Evolutionary conservation across 2,888 invertebrate genomes (phyloP).

Genomic region (Orgyia antiqua): DNA sequence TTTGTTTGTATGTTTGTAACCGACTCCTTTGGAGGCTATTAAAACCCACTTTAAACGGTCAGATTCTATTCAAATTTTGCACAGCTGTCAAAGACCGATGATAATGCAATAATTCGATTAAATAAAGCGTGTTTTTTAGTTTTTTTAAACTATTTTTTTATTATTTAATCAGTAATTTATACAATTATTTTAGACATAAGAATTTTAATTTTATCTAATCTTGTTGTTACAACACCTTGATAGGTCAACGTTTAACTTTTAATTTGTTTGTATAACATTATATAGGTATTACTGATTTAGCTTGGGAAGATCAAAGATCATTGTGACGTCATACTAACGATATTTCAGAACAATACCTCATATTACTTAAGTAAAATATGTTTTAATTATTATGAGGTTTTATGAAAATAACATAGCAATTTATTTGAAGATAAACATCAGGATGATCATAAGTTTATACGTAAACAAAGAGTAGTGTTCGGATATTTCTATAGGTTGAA

Average conservation of each 20-base stretch:
- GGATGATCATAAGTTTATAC: slow-evolving; percentile 6
- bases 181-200: not conserved
- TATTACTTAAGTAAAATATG: not conserved
- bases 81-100: too few relatives aligned
- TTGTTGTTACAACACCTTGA: not conserved
- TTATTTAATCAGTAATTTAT: not conserved
- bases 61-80: too few relatives aligned
- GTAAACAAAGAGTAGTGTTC: slow-evolving; percentile 19
- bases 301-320: slow-evolving; percentile 1
- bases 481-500: slow-evolving; percentile 8
- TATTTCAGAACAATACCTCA: slow-evolving; percentile 7
- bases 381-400: slow-evolving; percentile 5
- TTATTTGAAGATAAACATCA: slow-evolving; percentile 15
- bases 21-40: too few relatives aligned
- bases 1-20: too few relatives aligned
- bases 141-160: too few relatives aligned
- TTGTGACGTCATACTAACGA: not conserved
- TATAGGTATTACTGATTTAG: too few relatives aligned
- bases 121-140: too few relatives aligned
- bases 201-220: not conserved
- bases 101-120: too few relatives aligned
- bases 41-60: too few relatives aligned
- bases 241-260: not conserved
- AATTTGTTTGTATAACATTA: too few relatives aligned
- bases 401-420: slow-evolving; percentile 5